Base-by-base conservation (phyloP, 2,888 invertebrate genomes). In the Pandemis cinnamomeana region DNA sequence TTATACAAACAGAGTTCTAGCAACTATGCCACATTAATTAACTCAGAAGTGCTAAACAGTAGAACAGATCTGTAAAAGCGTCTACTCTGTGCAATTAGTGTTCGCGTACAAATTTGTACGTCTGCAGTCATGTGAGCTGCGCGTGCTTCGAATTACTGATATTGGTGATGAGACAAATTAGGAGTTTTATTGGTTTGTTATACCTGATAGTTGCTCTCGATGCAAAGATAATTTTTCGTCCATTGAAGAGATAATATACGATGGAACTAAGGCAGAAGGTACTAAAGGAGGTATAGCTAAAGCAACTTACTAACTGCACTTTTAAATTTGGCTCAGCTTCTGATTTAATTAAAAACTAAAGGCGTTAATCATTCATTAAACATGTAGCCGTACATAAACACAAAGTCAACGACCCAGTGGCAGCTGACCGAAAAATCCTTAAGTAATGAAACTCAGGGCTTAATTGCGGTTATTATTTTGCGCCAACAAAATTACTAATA, bases 401-500 rank as follows among this genome's bases (percentile, higher is more conserved):
- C 78, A 82, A 85, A 88, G 87, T 87, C 84, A 83, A 83, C 83
- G 76, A 78, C 80, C 79, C 83, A 84, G 86, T 81, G 82, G 84
- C 84, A 82, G 80, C 71, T 81, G 80, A 82, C 82, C 84, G 84
- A 89, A 88, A 86, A 86, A 81, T 81, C 87, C 85, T 89, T 93
- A 92, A 92, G 92, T 93, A 93, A 93, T 92, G 91, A 93, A 91
- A 87, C 72, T 81, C 80, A 75, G 84, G 84, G 85, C 88, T 87
- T 86, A 86, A 86, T 86, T 91, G 89, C 91, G 91, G 91, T 90
- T 89, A 91, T 93, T 91, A 93, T 92, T 92, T 92, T 92, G 91
- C 92, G 91, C 92, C 88, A 85, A 88, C 90, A 84, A 92, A 92
- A 91, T 90, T 91, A 90, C 90, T 91, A 91, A 92, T 91, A 89